Evolutionary conservation across 2,113 vertebrate species (phyloP), one percentile per base, ranked within the genome.

Genomic region (Pseudorasbora parva): DNA sequence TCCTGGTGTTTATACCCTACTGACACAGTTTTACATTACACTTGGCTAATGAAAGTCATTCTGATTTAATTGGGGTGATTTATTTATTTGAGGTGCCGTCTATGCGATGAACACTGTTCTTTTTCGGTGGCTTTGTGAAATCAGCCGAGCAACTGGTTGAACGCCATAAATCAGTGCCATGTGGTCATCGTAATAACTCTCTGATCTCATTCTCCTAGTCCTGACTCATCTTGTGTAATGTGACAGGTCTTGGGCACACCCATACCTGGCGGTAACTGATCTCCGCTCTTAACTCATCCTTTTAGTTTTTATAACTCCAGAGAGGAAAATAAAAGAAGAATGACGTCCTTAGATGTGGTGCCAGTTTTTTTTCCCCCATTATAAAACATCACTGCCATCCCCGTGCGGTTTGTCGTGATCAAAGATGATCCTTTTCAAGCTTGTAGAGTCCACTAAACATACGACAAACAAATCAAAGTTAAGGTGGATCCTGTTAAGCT

Each of bases 181-280:
- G 1, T 64, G 79, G 79, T 82, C 25, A 14, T 68, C 66, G 80
- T 78, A 49, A 82, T 9, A 12, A 30, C 23, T 66, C 87, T 88
- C 74, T 88, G 82, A 87, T 88, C 88, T 82, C 87, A 56, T 72
- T 45, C 75, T 57, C n/a, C 21, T 7, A 6, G 43, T 41, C 79
- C 71, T 73, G 56, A 60, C 66, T 9, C 71, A 66, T 84, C 83
- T 83, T 41, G 80, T 86, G 69, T 82, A 10, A 23, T 75, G 78
- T 66, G 78, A 79, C 59, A 21, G 60, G 23, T 82, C 69, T 86
- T 54, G 79, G 86, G 83, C 84, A 78, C 84, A 10, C 88, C 87
- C 78, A 89, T 84, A 92, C 90, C 91, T 91, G 90, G 47, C 37
- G 76, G 85, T 83, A 68, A 84, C 25, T 78, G 64, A 90, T 85